A percentile compares a stretch with the other conserved stretches of the same genome.
phyloP scores from a whole-genome alignment of 2,797 vertebrate genomes.

The Sebastes trivittatus region DNA sequence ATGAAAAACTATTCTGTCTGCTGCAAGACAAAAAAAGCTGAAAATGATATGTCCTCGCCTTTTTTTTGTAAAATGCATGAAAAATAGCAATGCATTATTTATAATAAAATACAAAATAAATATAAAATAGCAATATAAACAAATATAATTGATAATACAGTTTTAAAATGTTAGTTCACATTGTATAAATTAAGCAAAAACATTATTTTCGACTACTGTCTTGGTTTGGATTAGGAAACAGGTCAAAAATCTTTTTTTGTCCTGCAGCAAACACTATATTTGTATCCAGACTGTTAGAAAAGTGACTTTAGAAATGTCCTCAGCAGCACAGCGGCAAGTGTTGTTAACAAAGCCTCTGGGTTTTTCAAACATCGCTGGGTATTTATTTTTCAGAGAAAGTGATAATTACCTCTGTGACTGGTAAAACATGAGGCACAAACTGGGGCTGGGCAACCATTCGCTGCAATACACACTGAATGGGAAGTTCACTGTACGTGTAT shows the following conservation, averaged over 20 bases:
- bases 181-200: accelerated
- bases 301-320: neutral
- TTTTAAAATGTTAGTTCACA: neutral
- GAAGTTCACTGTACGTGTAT: neutral
- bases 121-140: neutral
- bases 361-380: neutral
- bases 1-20: neutral
- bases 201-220: neutral
- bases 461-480: neutral
- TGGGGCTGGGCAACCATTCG: neutral
- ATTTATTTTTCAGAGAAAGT: neutral
- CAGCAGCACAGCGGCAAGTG: neutral
- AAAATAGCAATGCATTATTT: neutral
- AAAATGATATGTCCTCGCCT: neutral
- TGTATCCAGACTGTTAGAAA: neutral
- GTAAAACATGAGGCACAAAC: neutral
- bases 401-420: neutral
- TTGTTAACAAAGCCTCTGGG: neutral
- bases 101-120: neutral
- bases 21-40: neutral
- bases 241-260: neutral
- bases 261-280: neutral
- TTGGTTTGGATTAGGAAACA: neutral
- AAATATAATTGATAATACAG: neutral
- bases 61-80: neutral